Conservation (phyloP, 2,888 invertebrate species). For the Creontiades dilutus region DNA sequence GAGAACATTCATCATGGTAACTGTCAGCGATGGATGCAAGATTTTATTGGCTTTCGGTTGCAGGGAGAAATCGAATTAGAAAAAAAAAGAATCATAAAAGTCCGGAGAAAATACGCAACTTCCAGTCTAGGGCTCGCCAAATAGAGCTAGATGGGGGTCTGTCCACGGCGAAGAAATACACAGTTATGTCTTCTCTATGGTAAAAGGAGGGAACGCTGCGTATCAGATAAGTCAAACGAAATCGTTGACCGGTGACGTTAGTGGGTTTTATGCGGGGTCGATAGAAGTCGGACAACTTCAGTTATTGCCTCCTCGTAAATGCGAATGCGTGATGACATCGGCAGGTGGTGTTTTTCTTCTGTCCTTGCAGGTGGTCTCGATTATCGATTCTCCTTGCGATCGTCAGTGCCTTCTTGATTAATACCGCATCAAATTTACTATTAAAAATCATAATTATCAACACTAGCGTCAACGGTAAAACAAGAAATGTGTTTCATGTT, state of each 20-base stretch:
- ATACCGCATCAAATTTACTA: too few species aligned
- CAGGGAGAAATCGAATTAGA: background rate
- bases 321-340: background rate
- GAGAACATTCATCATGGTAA: conserved; percentile 6
- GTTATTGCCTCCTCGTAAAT: background rate
- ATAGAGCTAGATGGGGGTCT: background rate
- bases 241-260: background rate
- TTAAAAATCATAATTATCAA: too few species aligned
- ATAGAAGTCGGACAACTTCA: background rate
- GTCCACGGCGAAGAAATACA: background rate
- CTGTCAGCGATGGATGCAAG: conserved; percentile 3
- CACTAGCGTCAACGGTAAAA: too few species aligned
- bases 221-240: conserved; percentile 6
- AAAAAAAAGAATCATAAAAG: background rate
- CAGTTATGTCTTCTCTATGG: background rate
- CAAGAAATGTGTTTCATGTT: too few species aligned
- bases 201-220: background rate
- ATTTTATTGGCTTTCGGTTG: background rate
- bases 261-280: background rate
- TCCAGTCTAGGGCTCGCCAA: background rate
- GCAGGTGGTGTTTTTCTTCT: background rate
- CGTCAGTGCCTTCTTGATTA: too few species aligned
- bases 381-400: background rate
- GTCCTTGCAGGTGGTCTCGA: background rate
- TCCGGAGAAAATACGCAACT: background rate